A percentile compares a stretch with the other conserved stretches of the same genome.
These are phyloP conservation scores for Microcebus murinus DNA, from an alignment of 2,113 vertebrate genomes.

Conservation along the genomic window DNA sequence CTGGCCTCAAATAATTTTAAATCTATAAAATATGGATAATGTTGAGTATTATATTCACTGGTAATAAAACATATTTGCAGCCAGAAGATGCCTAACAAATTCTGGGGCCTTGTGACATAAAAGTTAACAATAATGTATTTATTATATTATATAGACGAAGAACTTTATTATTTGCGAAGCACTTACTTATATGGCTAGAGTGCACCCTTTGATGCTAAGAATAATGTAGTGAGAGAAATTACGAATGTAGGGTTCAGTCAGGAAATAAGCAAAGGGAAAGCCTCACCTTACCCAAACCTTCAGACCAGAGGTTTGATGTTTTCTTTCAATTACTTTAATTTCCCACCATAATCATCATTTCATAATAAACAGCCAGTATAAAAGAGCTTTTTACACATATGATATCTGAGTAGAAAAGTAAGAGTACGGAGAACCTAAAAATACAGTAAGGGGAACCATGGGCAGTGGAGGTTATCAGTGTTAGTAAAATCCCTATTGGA, in stretches of 20 bases:
- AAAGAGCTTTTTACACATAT: background rate
- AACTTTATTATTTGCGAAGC: background rate
- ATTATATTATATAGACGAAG: background rate
- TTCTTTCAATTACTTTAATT: background rate
- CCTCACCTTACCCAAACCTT: background rate
- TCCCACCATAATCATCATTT: background rate
- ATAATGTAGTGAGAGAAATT: background rate
- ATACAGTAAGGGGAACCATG: background rate
- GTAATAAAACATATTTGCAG: background rate
- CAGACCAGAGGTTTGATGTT: background rate
- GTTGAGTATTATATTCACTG: background rate
- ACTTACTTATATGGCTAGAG: background rate
- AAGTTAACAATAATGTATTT: background rate
- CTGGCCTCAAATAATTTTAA: background rate
- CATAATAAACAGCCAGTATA: background rate
- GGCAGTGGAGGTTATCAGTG: background rate
- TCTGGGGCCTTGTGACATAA: background rate
- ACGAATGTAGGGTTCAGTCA: background rate
- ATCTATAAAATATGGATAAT: background rate
- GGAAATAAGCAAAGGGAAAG: background rate
- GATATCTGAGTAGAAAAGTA: background rate
- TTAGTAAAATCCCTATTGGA: conserved; percentile 38
- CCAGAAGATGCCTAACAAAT: background rate
- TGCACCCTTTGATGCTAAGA: background rate
- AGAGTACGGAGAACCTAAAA: background rate